Percentiles rank a stretch among this genome's conserved stretches.
These are phyloP conservation scores for Hesperophylax magnus DNA, from an alignment of 1,140 invertebrate species.

Conservation along the genomic window DNA sequence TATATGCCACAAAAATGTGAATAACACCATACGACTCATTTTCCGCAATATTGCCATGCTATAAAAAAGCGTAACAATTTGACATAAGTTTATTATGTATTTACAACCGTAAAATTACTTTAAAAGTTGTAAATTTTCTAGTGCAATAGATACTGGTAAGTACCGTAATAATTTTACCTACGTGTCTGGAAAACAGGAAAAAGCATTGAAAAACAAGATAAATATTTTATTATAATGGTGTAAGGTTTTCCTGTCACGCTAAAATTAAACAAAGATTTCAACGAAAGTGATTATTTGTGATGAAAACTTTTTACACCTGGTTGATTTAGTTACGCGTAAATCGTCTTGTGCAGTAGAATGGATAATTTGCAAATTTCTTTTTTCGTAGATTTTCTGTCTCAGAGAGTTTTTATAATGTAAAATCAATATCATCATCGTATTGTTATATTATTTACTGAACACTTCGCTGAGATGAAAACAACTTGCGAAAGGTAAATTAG, in stretches of 20 bases:
- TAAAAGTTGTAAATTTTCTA: no score
- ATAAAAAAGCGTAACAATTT: no score
- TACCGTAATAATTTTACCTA: constrained; percentile 4
- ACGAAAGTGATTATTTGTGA: constrained; percentile 31
- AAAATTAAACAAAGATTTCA: not conserved
- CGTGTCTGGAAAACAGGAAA: not conserved
- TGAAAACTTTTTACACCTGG: constrained; percentile 51
- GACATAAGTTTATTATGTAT: no score
- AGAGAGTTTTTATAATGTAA: constrained; percentile 28
- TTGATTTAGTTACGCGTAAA: constrained; percentile 47
- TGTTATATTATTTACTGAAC: not conserved
- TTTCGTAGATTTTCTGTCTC: constrained; percentile 45
- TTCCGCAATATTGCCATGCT: no score
- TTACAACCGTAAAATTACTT: no score
- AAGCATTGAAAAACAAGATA: not conserved
- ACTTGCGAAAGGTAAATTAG: no score
- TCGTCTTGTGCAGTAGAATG: constrained; percentile 44
- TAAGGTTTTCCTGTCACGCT: constrained; percentile 1
- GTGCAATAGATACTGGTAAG: no score
- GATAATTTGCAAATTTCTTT: constrained; percentile 54
- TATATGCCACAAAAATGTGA: no score
- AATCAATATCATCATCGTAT: not conserved
- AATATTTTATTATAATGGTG: not conserved
- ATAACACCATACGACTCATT: no score
- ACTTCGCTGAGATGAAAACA: no score